Conservation (phyloP, 2,888 invertebrate genomes). For the Drosophila trichaetosa region DNA sequence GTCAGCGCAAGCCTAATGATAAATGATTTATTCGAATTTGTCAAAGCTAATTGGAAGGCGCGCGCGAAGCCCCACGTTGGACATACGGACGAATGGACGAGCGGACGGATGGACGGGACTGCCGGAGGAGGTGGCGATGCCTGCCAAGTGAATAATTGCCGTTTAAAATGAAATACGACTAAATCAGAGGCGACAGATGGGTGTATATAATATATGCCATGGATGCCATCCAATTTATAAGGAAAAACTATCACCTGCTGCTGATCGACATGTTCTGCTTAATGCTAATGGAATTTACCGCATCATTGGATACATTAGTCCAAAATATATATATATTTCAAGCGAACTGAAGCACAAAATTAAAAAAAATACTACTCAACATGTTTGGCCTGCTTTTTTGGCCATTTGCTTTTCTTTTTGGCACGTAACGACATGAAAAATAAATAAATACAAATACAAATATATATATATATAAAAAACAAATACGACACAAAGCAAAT, state of each 20-base stretch:
- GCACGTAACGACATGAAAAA: constrained; percentile 43
- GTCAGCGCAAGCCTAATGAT: constrained; percentile 60
- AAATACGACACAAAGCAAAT: constrained; percentile 23
- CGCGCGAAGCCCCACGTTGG: constrained; percentile 41
- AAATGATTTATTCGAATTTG: constrained; percentile 70
- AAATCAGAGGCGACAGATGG: constrained; percentile 6
- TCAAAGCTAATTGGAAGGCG: constrained; percentile 64
- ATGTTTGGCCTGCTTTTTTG: constrained; percentile 12
- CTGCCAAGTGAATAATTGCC: constrained; percentile 35
- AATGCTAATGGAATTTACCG: constrained; percentile 36
- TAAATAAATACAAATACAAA: constrained; percentile 18
- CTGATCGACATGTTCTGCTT: constrained; percentile 26
- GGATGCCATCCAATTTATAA: constrained; percentile 14
- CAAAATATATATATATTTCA: constrained; percentile 23
- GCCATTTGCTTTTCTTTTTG: constrained; percentile 23
- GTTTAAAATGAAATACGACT: constrained; percentile 11
- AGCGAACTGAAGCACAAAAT: constrained; percentile 14
- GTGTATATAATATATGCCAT: neutral
- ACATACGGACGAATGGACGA: neutral
- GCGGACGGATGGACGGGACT: neutral
- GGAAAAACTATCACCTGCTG: constrained; percentile 21
- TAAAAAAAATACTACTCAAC: constrained; percentile 12
- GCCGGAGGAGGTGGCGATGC: neutral
- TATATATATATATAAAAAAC: constrained; percentile 15
- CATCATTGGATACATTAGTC: constrained; percentile 29